phyloP scores from a whole-genome alignment of 2,113 vertebrate species.

The Chaetodon auriga region DNA sequence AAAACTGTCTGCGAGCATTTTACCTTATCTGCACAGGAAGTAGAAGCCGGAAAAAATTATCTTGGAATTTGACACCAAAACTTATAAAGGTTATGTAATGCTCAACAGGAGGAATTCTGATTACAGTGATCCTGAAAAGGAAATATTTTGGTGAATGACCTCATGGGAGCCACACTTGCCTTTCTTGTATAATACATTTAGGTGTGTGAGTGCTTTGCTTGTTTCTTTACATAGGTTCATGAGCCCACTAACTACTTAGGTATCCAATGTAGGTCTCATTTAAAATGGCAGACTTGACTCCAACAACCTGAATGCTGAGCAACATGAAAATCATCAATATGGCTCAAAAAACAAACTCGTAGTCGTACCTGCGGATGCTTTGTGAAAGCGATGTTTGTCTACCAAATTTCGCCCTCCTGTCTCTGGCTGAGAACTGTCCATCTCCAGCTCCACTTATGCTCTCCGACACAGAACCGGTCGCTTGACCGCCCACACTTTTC shows the following conservation, averaged over 20 bases:
- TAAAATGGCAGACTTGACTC: not conserved
- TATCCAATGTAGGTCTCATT: not conserved
- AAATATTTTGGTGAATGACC: not conserved
- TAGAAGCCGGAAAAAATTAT: no score
- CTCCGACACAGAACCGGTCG: constrained; percentile 69
- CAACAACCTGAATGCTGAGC: not conserved
- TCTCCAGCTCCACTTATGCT: constrained; percentile 57
- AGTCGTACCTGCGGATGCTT: constrained; percentile 92
- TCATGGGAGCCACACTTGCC: not conserved
- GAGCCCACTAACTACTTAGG: not conserved
- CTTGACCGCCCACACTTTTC: constrained; percentile 87
- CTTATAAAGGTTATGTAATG: no score
- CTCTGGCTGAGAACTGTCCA: constrained; percentile 37
- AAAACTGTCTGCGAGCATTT: not conserved
- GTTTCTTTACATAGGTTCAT: not conserved
- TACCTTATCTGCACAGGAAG: no score
- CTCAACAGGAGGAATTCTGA: no score
- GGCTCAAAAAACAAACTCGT: not conserved
- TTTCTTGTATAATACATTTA: not conserved
- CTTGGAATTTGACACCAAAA: no score
- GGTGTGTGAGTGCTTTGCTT: not conserved
- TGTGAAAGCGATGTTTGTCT: constrained; percentile 93
- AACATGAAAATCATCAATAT: not conserved
- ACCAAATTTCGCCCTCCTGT: constrained; percentile 82
- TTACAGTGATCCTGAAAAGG: not conserved